Conservation (phyloP, 2,797 vertebrate genomes). For the Meriones psammophilus region DNA sequence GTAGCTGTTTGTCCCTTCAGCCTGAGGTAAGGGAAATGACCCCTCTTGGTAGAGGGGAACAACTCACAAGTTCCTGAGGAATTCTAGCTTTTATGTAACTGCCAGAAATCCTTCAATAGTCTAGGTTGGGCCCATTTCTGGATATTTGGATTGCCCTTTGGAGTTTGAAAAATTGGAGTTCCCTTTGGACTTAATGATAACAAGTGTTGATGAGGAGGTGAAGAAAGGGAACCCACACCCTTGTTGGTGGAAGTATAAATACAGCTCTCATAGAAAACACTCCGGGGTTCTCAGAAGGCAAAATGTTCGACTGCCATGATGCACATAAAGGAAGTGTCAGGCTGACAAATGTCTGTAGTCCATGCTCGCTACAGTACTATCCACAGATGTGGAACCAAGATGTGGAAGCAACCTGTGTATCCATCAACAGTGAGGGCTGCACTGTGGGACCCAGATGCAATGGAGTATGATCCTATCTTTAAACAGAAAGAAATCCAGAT, state of each 20-base stretch:
- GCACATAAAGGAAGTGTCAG: not conserved
- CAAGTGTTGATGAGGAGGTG: not conserved
- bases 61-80: not conserved
- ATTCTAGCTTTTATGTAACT: not conserved
- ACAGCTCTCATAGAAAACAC: not conserved
- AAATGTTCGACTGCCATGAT: not conserved
- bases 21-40: not conserved
- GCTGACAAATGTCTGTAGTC: not conserved
- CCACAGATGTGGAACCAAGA: not conserved
- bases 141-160: not conserved
- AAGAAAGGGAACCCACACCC: not conserved
- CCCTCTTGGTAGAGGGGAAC: not conserved
- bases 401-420: not conserved
- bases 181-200: not conserved
- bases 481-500: not conserved
- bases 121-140: not conserved
- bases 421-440: not conserved
- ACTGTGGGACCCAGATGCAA: not conserved
- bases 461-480: not conserved
- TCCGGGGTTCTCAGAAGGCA: not conserved
- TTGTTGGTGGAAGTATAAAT: not conserved
- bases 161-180: not conserved
- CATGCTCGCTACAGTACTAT: not conserved
- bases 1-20: not conserved
- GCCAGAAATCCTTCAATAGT: not conserved